phyloP scores from a whole-genome alignment of 1,140 invertebrate genomes.

The Lepidurus apus region DNA sequence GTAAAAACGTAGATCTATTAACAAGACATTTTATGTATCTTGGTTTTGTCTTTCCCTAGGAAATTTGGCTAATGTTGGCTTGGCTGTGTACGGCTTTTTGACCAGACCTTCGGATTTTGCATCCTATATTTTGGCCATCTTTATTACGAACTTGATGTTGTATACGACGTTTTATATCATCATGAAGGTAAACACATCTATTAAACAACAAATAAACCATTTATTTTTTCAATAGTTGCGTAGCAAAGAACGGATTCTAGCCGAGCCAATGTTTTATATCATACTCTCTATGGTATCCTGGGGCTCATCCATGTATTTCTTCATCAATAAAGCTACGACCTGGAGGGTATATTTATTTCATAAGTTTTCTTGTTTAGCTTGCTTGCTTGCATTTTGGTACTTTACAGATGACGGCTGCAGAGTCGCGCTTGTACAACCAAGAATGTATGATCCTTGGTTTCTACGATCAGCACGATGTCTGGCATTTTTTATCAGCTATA shows the following conservation, averaged over 20 bases:
- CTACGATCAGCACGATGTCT: conserved; percentile 82
- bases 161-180: conserved; percentile 78
- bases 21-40: conserved; percentile 35
- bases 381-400: background rate
- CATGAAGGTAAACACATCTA: conserved; percentile 63
- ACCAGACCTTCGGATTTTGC: conserved; percentile 69
- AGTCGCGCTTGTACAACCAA: conserved; percentile 68
- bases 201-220: conserved; percentile 27
- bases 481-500: conserved; percentile 80
- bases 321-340: conserved; percentile 68
- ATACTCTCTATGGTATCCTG: conserved; percentile 59
- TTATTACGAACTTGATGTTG: conserved; percentile 76
- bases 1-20: conserved; percentile 42
- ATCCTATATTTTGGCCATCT: conserved; percentile 69
- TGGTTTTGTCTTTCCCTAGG: conserved; percentile 48
- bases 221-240: conserved; percentile 53
- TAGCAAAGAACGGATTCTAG: conserved; percentile 60
- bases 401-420: conserved; percentile 64
- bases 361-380: conserved; percentile 27
- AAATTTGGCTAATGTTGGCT: conserved; percentile 67
- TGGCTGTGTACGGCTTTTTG: conserved; percentile 63
- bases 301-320: conserved; percentile 65
- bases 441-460: conserved; percentile 69
- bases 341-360: conserved; percentile 56
- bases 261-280: conserved; percentile 59